phyloP scores from a whole-genome alignment of 2,113 vertebrate genomes.

The Gadus chalcogrammus region DNA sequence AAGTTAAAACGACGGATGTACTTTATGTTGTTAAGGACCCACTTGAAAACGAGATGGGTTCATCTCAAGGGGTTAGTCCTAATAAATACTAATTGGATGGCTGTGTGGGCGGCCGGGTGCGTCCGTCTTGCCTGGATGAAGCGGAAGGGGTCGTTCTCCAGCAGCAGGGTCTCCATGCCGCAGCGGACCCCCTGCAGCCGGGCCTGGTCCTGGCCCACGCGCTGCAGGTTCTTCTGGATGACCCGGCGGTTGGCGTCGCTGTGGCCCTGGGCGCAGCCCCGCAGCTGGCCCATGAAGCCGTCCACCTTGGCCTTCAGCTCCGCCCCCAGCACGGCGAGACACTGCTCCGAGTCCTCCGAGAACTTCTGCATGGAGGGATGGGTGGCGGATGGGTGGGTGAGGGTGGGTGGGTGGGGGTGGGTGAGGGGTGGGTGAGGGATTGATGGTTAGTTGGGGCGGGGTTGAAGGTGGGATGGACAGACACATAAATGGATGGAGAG shows the following conservation, averaged over 20 bases:
- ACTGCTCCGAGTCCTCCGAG: slow-evolving; percentile 53
- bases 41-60: no score
- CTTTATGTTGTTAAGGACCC: no score
- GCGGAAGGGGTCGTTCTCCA: slow-evolving; percentile 64
- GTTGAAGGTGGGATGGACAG: background rate
- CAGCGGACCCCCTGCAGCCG: slow-evolving; percentile 58
- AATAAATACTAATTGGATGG: no score
- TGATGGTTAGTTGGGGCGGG: no score
- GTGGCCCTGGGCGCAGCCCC: slow-evolving; percentile 29
- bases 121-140: slow-evolving; percentile 60
- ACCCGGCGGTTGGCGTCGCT: slow-evolving; percentile 33
- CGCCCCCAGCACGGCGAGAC: slow-evolving; percentile 41
- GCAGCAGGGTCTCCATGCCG: slow-evolving; percentile 51
- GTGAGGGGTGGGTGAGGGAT: no score
- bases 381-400: no score
- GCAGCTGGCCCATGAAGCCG: slow-evolving; percentile 44
- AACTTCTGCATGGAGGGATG: slow-evolving; percentile 43
- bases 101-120: background rate
- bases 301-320: slow-evolving; percentile 49
- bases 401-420: no score
- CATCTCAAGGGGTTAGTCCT: no score
- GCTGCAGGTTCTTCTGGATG: slow-evolving; percentile 60
- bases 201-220: slow-evolving; percentile 59
- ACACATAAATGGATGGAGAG: background rate
- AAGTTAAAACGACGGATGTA: no score